Percentiles rank a stretch among this genome's conserved stretches.
These are phyloP conservation scores for Adelphocoris suturalis DNA, from an alignment of 2,888 invertebrate species.

Conservation along the genomic window DNA sequence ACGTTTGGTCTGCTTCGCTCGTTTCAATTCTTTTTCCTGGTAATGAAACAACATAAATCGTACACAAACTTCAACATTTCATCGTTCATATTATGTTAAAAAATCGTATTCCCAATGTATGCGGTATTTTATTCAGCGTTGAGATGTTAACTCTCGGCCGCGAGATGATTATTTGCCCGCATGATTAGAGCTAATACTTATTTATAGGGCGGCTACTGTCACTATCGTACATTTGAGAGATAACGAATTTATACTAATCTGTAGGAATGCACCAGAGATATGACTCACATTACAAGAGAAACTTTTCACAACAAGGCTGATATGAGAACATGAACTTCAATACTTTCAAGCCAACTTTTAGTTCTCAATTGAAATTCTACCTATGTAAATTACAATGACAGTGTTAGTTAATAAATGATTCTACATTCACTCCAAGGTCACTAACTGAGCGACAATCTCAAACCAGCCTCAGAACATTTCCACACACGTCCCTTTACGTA, in stretches of 20 bases:
- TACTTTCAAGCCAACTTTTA: too few relatives aligned
- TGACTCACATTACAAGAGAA: not conserved
- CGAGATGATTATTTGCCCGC: not conserved
- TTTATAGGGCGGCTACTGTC: not conserved
- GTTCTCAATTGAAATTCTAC: too few relatives aligned
- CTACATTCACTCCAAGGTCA: too few relatives aligned
- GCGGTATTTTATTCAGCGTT: not conserved
- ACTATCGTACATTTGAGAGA: not conserved
- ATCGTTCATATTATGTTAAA: too few relatives aligned
- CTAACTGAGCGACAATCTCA: too few relatives aligned
- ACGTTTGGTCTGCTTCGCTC: slow-evolving; percentile 38
- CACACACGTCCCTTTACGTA: too few relatives aligned
- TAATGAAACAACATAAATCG: not conserved
- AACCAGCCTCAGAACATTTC: too few relatives aligned
- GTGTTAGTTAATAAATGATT: too few relatives aligned
- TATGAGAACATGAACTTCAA: too few relatives aligned
- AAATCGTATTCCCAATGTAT: too few relatives aligned
- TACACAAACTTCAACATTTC: not conserved
- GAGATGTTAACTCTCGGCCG: not conserved
- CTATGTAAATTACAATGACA: too few relatives aligned
- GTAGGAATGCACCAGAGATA: not conserved
- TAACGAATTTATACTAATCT: not conserved
- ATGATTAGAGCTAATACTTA: not conserved
- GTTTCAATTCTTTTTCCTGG: slow-evolving; percentile 50
- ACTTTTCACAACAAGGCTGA: not conserved